Conservation (phyloP, 2,113 vertebrate genomes). For the Budorcas taxicolor region DNA sequence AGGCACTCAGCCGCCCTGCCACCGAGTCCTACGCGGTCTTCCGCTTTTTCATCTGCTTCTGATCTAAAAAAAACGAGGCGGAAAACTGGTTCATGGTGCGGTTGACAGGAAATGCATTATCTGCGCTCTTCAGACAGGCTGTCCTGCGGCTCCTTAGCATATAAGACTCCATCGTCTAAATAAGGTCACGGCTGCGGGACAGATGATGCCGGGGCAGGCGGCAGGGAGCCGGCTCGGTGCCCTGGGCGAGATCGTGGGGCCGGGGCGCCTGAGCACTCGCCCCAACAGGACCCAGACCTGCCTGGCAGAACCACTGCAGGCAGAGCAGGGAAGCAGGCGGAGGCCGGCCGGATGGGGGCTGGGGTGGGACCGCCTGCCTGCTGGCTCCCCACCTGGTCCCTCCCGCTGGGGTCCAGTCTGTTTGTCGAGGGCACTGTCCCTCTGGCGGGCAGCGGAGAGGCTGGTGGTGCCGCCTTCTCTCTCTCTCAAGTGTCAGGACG, state of each 20-base stretch:
- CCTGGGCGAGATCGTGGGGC: background rate
- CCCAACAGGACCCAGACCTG: background rate
- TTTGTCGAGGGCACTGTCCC: too few species aligned
- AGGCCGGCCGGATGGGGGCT: background rate
- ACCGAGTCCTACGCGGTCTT: rapidly evolving
- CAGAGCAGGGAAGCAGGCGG: background rate
- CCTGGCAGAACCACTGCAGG: background rate
- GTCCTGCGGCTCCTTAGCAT: conserved; percentile 33
- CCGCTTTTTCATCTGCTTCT: background rate
- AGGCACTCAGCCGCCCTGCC: background rate
- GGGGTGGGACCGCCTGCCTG: background rate
- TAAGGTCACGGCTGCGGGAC: conserved; percentile 41
- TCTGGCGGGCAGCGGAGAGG: rapidly evolving
- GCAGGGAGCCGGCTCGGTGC: background rate
- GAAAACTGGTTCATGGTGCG: conserved; percentile 35
- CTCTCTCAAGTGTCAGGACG: background rate
- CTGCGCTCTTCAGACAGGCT: conserved; percentile 59
- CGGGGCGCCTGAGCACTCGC: background rate
- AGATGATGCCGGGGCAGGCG: background rate
- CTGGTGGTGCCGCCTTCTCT: background rate
- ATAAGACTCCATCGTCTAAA: conserved; percentile 58
- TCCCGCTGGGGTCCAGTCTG: background rate
- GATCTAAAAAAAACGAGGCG: background rate
- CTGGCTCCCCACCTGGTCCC: rapidly evolving
- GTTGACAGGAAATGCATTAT: conserved; percentile 49